A percentile compares a stretch with the other conserved stretches of the same genome.
Evolutionary conservation across 2,888 invertebrate species (phyloP).

Genomic region (Stenodera caucasica): DNA sequence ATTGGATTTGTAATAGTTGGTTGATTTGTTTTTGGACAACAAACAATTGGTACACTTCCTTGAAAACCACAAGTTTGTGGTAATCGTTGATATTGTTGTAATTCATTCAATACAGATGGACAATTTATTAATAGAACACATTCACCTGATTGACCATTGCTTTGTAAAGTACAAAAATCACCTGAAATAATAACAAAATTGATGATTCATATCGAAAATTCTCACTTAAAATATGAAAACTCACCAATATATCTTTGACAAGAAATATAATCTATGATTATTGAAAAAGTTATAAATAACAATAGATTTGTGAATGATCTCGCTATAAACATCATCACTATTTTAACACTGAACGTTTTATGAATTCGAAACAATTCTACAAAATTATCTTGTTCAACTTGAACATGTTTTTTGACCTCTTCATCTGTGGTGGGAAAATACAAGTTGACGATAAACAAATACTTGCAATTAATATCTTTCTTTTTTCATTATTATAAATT

Average conservation of each 20-base stretch:
- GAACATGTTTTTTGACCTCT: neutral
- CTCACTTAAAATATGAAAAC: neutral
- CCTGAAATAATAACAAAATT: neutral
- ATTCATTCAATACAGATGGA: constrained; percentile 31
- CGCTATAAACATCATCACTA: neutral
- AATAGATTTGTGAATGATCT: neutral
- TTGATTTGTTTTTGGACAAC: constrained; percentile 31
- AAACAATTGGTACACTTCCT: constrained; percentile 41
- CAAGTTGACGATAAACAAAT: no score
- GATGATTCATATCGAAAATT: neutral
- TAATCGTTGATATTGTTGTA: constrained; percentile 35
- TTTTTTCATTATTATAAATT: no score
- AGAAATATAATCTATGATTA: neutral
- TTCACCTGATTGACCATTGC: constrained; percentile 23
- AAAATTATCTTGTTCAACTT: neutral
- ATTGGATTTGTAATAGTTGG: neutral
- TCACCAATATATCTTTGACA: neutral
- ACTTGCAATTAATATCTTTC: no score
- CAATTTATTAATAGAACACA: constrained; percentile 40
- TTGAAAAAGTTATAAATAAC: neutral
- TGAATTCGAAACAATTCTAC: no score
- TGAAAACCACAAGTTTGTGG: constrained; percentile 41
- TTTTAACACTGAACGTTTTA: no score
- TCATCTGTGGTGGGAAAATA: neutral
- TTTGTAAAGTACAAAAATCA: neutral